These are phyloP conservation scores for Pipa parva DNA, from an alignment of 2,113 vertebrate genomes.

Conservation along the genomic window DNA sequence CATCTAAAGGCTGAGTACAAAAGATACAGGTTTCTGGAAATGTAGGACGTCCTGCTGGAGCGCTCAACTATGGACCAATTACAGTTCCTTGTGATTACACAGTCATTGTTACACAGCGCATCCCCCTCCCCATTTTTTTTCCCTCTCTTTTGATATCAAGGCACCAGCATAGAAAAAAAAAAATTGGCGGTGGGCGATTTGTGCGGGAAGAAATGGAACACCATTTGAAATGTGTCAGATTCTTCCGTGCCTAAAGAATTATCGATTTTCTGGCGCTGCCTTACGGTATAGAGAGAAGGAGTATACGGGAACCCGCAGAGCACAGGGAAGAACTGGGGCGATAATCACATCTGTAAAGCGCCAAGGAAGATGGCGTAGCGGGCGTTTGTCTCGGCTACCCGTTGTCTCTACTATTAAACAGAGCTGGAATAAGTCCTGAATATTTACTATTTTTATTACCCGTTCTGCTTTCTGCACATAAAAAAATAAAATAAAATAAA, in stretches of 20 bases:
- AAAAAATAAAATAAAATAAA: background rate
- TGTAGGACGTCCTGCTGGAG: background rate
- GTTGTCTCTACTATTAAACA: background rate
- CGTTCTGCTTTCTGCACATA: background rate
- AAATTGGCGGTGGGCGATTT: constrained; percentile 26
- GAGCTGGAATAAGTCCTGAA: background rate
- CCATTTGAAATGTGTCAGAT: constrained; percentile 36
- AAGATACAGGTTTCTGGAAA: background rate
- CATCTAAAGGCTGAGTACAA: background rate
- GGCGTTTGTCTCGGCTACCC: background rate
- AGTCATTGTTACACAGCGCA: constrained; percentile 18
- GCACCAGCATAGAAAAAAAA: too few relatives aligned
- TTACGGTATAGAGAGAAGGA: constrained; percentile 3
- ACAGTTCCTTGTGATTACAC: constrained; percentile 12
- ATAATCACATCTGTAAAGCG: constrained; percentile 29
- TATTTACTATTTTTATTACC: background rate
- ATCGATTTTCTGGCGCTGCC: constrained; percentile 34
- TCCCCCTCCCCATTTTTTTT: too few relatives aligned
- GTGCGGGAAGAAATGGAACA: constrained; percentile 28
- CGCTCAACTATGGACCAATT: constrained; percentile 30
- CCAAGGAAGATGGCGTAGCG: constrained; percentile 2
- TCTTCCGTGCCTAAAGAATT: constrained; percentile 33
- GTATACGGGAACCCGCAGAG: constrained; percentile 22
- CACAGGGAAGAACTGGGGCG: constrained; percentile 16
- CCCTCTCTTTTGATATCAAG: constrained; percentile 20